phyloP scores from a whole-genome alignment of 2,113 vertebrate genomes.

The Donacobius atricapilla region DNA sequence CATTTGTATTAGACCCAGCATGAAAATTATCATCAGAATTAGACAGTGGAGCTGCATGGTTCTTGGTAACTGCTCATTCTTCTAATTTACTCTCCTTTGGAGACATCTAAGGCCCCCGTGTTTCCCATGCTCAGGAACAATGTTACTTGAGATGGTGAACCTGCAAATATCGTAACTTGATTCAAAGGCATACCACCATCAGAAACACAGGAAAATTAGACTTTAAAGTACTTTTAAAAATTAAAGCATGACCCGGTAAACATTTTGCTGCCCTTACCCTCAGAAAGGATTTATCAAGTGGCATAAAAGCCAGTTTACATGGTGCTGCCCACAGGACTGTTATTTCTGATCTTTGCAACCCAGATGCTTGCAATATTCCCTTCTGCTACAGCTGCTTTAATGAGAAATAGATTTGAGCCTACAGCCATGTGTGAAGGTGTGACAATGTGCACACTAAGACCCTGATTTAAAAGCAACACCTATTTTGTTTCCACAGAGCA shows the following conservation, averaged over 20 bases:
- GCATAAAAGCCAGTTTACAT: neutral
- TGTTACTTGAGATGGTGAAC: neutral
- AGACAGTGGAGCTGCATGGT: neutral
- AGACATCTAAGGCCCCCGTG: neutral
- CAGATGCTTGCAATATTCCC: slow-evolving; percentile 1
- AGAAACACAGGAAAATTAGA: neutral
- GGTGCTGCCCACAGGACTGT: neutral
- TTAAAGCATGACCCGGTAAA: neutral
- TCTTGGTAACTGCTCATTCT: neutral
- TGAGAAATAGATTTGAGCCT: slow-evolving; percentile 52
- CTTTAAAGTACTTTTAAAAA: neutral
- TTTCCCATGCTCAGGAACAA: neutral
- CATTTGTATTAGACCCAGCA: neutral
- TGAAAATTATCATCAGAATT: slow-evolving; percentile 24
- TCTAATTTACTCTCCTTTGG: neutral
- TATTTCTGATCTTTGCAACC: slow-evolving; percentile 39
- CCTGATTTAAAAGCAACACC: slow-evolving; percentile 11
- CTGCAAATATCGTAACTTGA: neutral
- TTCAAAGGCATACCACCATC: neutral
- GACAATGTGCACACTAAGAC: neutral
- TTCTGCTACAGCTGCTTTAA: slow-evolving; percentile 44
- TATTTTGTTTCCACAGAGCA: neutral
- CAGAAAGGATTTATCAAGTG: neutral
- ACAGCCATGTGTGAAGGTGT: slow-evolving; percentile 38
- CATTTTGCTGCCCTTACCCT: neutral